Conservation (phyloP, 92 coral and sea anemone genomes). For the Porites evermanni region DNA sequence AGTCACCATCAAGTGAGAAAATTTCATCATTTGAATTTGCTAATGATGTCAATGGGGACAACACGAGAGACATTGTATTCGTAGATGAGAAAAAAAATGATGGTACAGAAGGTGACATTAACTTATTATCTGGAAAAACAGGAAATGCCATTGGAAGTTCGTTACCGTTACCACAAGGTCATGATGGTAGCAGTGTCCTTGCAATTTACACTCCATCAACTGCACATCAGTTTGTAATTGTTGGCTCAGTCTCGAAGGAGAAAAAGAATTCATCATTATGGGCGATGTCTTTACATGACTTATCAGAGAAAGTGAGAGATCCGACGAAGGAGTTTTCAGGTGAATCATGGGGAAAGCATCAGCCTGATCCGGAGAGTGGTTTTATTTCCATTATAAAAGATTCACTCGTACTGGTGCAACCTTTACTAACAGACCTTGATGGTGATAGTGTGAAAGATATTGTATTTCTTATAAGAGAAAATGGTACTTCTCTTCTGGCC, state of each 20-base stretch:
- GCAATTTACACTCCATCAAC: conserved; percentile 43
- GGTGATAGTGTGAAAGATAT: conserved; percentile 72
- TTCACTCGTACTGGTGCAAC: conserved; percentile 47
- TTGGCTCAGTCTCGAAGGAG: conserved; percentile 44
- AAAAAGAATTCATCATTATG: conserved; percentile 56
- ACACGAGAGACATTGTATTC: conserved; percentile 64
- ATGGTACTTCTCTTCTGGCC: conserved; percentile 63
- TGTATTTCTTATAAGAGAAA: conserved; percentile 53
- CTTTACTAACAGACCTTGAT: conserved; percentile 71
- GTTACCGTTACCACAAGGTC: conserved; percentile 40
- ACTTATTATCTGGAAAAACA: conserved; percentile 70
- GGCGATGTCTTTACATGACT: conserved; percentile 69
- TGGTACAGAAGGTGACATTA: conserved; percentile 19
- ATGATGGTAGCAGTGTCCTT: conserved; percentile 38
- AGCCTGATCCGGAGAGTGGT: conserved; percentile 62
- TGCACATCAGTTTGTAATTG: conserved; percentile 60
- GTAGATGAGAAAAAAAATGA: conserved; percentile 6
- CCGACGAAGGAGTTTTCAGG: conserved; percentile 15
- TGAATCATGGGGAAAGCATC: conserved; percentile 64
- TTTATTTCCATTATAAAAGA: conserved; percentile 62
- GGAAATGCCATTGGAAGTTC: conserved; percentile 70
- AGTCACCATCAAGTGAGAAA: conserved; percentile 23
- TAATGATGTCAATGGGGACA: conserved; percentile 58
- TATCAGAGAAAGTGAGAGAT: conserved; percentile 38
- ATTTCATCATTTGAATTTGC: conserved; percentile 59